Conservation (phyloP, 2,113 vertebrate genomes). For the Ploceus nigricollis region DNA sequence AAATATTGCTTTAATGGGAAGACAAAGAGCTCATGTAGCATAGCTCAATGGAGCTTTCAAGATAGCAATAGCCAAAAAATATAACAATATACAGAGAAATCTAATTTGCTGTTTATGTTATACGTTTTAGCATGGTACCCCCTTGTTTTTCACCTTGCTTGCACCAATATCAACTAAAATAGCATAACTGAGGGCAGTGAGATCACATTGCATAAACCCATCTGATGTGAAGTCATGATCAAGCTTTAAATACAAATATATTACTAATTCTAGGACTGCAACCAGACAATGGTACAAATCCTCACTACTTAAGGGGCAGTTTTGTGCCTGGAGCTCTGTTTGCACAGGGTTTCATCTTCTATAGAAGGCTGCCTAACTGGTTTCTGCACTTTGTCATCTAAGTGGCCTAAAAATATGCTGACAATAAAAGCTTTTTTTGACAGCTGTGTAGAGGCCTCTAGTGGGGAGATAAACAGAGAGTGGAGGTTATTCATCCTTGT, state of each 20-base stretch:
- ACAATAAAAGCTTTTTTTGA: constrained; percentile 57
- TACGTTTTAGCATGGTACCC: not conserved
- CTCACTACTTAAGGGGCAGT: not conserved
- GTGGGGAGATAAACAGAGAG: constrained; percentile 33
- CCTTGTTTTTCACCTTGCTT: not conserved
- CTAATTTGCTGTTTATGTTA: not conserved
- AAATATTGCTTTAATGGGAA: not conserved
- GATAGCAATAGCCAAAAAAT: not conserved
- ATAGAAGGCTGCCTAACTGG: constrained; percentile 1
- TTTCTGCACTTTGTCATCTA: constrained; percentile 51
- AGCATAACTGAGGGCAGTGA: not conserved
- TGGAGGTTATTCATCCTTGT: not conserved
- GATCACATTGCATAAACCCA: not conserved
- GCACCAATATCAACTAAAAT: not conserved
- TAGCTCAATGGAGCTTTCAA: not conserved
- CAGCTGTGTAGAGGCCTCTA: constrained; percentile 38
- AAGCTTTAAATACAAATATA: not conserved
- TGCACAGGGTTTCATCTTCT: not conserved
- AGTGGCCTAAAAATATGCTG: constrained; percentile 53
- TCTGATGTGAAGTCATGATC: not conserved
- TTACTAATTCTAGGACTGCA: not conserved
- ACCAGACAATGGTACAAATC: not conserved
- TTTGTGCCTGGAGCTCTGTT: not conserved
- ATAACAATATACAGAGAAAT: not conserved
- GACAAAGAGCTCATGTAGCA: not conserved